Conservation (phyloP, 2,113 vertebrate species). For the Pluvialis apricaria region DNA sequence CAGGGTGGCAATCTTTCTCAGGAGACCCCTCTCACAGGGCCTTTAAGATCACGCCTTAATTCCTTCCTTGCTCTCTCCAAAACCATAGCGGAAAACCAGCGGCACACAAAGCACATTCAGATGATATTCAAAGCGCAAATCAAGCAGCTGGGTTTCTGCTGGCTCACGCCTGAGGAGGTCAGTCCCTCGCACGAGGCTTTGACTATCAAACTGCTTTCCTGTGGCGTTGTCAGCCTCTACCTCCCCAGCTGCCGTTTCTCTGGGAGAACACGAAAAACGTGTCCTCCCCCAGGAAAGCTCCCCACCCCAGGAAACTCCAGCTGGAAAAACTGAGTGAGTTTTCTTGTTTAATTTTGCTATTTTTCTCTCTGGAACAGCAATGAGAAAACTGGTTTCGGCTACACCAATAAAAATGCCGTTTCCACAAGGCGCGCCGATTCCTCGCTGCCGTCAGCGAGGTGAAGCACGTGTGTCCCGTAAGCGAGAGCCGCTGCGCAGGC, state of each 20-base stretch:
- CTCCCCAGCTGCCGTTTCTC: not conserved
- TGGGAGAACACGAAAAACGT: not conserved
- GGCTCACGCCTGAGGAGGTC: fast-evolving
- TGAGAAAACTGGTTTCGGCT: not conserved
- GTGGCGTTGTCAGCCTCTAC: not conserved
- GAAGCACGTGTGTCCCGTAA: fast-evolving
- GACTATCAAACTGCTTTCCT: not conserved
- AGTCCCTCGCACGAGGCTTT: not conserved
- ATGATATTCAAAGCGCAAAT: fast-evolving
- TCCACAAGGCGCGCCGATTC: not conserved
- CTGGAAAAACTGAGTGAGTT: not conserved
- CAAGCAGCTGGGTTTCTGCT: not conserved
- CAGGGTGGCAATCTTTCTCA: not conserved
- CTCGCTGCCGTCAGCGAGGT: not conserved
- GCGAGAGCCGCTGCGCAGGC: not conserved
- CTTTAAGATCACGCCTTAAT: not conserved
- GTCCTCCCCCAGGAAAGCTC: not conserved
- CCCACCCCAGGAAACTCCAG: not conserved
- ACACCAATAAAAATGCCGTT: fast-evolving
- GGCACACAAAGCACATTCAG: not conserved
- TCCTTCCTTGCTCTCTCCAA: not conserved
- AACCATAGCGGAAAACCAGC: fast-evolving
- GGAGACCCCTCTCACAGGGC: not conserved
- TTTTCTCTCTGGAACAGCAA: not conserved
- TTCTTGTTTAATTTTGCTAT: not conserved